phyloP scores from a whole-genome alignment of 2,888 invertebrate species.

The Griposia aprilina region DNA sequence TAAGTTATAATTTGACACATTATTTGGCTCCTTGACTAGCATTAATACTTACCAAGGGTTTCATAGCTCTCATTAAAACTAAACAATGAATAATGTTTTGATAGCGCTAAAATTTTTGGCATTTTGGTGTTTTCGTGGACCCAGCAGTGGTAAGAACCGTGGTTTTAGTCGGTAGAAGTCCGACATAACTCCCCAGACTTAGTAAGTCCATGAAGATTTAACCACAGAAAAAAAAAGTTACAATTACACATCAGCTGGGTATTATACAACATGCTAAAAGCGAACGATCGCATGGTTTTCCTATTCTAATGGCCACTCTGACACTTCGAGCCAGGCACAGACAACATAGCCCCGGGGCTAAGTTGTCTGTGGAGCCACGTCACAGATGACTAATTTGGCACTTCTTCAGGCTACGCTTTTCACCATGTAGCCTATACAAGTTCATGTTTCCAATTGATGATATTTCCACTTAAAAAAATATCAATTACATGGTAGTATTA shows the following conservation, averaged over 20 bases:
- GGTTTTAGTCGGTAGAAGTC: not conserved
- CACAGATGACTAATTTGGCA: not conserved
- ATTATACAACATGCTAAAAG: not conserved
- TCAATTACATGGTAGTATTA: not conserved
- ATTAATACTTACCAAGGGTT: not conserved
- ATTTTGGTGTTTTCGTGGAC: not conserved
- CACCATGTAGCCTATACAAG: not conserved
- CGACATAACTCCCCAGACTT: not conserved
- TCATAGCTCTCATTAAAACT: not conserved
- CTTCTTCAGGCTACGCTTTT: not conserved
- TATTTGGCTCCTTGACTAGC: constrained; percentile 9
- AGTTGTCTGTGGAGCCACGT: not conserved
- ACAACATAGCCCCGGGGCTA: too few relatives aligned
- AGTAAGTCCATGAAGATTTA: not conserved
- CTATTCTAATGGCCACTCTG: not conserved
- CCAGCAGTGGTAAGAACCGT: not conserved
- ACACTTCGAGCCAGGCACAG: not conserved
- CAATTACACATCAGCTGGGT: not conserved
- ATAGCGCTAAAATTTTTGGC: not conserved
- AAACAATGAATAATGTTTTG: not conserved
- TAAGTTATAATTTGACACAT: constrained; percentile 47
- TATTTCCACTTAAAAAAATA: not conserved
- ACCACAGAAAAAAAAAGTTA: not conserved
- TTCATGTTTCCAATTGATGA: not conserved
- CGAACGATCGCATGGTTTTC: not conserved